Base-by-base conservation (phyloP, 2,113 vertebrate species). In the Herpetotheres cachinnans region DNA sequence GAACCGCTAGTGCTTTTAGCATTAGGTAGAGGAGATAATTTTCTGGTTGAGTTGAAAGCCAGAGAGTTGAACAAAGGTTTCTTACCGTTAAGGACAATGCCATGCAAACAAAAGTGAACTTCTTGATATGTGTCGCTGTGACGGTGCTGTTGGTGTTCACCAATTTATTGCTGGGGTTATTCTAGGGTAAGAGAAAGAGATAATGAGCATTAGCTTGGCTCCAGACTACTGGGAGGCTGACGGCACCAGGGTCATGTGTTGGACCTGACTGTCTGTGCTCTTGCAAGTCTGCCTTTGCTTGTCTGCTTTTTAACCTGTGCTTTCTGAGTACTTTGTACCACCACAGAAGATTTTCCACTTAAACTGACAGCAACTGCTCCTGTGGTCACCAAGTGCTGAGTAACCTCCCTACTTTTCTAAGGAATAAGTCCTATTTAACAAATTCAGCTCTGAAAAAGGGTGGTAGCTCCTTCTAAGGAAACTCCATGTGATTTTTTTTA, bases 31-130 rank as follows among this genome's bases (percentile, higher is more conserved):
- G 18, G 18, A 89, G 42, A n/a, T 14, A 47, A 24, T 54, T 70
- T 86, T 67, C 36, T 89, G 25, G 18, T 78, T 84, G 52, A 65
- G 46, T 78, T 26, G 34, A 83, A 87, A 85, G 65, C 4, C 58
- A 82, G n/a, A 20, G 36, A 72, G 67, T 17, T 56, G 69, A 85
- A 44, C n/a, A 56, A 63, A 83, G 21, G 36, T 58, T 94, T 54
- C 99, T 99, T 99, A 99, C 99, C 98, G 98, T 99, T 97, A 99
- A 97, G 0, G 99, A 99, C 24, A 99, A 78, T 6, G 98, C 98
- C 98, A 99, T 98, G 97, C 99, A 99, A 98, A 99, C 98, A 62
- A 99, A 99, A 19, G 99, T 99, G 98, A 99, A 99, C 98, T 98
- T 99, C 97, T 99, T 99, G 97, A 99, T 99, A 62, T 99, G 98